Conservation (phyloP, 2,113 vertebrate genomes). For the Ia io region DNA sequence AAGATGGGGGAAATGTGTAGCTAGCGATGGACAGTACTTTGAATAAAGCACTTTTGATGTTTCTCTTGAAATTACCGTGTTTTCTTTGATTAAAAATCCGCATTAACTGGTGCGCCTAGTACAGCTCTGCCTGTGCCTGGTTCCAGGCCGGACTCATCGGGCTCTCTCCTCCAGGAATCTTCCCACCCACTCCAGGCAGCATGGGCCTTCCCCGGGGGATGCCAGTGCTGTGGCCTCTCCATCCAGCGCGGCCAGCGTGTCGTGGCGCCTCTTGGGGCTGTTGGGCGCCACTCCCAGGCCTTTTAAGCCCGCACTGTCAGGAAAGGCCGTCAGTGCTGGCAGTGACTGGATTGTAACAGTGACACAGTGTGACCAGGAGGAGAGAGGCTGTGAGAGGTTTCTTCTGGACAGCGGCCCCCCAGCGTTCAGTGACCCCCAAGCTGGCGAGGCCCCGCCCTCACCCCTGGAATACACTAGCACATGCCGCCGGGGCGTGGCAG, state of each 20-base stretch:
- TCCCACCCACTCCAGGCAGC: neutral
- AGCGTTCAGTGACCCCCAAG: too few species aligned
- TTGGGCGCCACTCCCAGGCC: neutral
- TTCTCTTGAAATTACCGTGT: too few species aligned
- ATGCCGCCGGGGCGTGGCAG: too few species aligned
- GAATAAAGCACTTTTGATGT: too few species aligned
- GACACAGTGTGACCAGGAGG: neutral
- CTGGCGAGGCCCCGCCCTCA: too few species aligned
- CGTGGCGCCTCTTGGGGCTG: rapidly evolving
- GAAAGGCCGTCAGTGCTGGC: rapidly evolving
- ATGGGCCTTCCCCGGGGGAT: neutral
- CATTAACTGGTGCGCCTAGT: too few species aligned
- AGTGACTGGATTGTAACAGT: rapidly evolving
- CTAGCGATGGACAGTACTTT: too few species aligned
- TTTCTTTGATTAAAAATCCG: too few species aligned
- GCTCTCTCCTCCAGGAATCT: neutral
- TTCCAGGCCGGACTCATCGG: neutral
- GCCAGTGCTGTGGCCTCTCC: rapidly evolving
- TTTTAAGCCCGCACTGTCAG: rapidly evolving
- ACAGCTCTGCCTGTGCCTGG: neutral
- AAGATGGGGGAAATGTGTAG: too few species aligned
- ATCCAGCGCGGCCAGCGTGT: rapidly evolving
- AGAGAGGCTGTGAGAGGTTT: rapidly evolving
- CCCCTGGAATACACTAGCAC: too few species aligned
- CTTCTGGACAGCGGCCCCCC: neutral